These are phyloP conservation scores for Drosophila serrata DNA, from an alignment of 1,140 invertebrate species.

Conservation along the genomic window DNA sequence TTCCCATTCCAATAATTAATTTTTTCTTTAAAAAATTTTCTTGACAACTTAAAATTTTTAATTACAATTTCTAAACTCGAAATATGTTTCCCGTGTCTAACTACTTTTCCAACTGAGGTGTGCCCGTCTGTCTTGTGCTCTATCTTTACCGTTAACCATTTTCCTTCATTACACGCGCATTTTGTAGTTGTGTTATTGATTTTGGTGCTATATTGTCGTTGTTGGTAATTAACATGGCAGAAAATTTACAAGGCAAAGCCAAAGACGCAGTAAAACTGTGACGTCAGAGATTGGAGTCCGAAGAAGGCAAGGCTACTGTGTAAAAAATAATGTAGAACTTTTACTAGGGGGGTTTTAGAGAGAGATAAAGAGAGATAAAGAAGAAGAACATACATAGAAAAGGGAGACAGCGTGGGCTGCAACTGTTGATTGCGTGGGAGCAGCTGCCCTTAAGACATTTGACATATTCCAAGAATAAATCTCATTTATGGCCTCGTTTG, in stretches of 20 bases:
- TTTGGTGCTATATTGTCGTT: slow-evolving; percentile 39
- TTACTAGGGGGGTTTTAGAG: neutral
- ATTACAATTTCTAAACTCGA: neutral
- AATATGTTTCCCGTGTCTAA: neutral
- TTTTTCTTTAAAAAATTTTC: neutral
- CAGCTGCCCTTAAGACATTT: slow-evolving; percentile 9
- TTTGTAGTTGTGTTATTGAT: slow-evolving; percentile 61
- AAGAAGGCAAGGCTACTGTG: neutral
- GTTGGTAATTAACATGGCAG: slow-evolving; percentile 67
- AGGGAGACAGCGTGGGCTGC: slow-evolving; percentile 7
- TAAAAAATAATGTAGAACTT: neutral
- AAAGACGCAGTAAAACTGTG: slow-evolving; percentile 72
- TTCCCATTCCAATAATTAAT: neutral
- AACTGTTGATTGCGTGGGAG: slow-evolving; percentile 51
- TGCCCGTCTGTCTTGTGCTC: slow-evolving; percentile 21
- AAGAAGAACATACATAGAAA: neutral
- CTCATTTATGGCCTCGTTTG: neutral
- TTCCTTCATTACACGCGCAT: slow-evolving; percentile 31
- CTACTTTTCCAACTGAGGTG: slow-evolving; percentile 3
- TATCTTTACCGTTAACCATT: slow-evolving; percentile 32
- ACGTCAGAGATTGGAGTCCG: slow-evolving; percentile 56
- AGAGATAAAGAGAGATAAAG: neutral
- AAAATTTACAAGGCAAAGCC: slow-evolving; percentile 51
- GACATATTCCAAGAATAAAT: slow-evolving; percentile 34
- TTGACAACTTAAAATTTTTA: too few species aligned